Conservation (phyloP, 2,113 vertebrate genomes). For the Pagrus major region DNA sequence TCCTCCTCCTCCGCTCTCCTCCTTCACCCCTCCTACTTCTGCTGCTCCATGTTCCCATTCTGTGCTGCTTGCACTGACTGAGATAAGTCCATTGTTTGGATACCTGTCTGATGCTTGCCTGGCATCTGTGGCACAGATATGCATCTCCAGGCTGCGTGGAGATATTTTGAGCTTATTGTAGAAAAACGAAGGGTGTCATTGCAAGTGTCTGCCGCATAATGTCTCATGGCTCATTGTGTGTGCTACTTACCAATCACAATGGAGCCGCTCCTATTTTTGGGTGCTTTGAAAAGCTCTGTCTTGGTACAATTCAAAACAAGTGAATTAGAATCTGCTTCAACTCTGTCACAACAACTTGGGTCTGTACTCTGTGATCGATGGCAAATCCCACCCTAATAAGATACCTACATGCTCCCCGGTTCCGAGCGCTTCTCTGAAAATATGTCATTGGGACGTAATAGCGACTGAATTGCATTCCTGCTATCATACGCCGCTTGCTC, state of each 20-base stretch:
- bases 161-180: constrained; percentile 54
- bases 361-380: constrained; percentile 30
- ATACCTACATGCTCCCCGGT: background rate
- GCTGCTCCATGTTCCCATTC: constrained; percentile 45
- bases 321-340: constrained; percentile 39
- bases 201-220: constrained; percentile 48
- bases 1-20: constrained; percentile 20
- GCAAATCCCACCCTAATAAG: constrained; percentile 30
- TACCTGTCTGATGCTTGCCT: constrained; percentile 64
- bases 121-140: constrained; percentile 53
- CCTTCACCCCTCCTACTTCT: constrained; percentile 37
- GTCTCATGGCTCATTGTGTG: constrained; percentile 53
- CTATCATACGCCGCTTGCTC: constrained; percentile 1
- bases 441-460: constrained; percentile 10
- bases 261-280: constrained; percentile 53
- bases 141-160: constrained; percentile 33
- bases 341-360: constrained; percentile 49
- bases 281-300: constrained; percentile 52
- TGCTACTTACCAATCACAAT: constrained; percentile 52
- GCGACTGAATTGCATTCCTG: constrained; percentile 5
- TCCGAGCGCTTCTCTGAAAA: constrained; percentile 5
- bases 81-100: constrained; percentile 71
- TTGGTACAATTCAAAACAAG: constrained; percentile 40
- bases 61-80: constrained; percentile 48
- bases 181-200: constrained; percentile 44